Conservation (phyloP, 1,140 invertebrate species). For the Sesamia nonagrioides region DNA sequence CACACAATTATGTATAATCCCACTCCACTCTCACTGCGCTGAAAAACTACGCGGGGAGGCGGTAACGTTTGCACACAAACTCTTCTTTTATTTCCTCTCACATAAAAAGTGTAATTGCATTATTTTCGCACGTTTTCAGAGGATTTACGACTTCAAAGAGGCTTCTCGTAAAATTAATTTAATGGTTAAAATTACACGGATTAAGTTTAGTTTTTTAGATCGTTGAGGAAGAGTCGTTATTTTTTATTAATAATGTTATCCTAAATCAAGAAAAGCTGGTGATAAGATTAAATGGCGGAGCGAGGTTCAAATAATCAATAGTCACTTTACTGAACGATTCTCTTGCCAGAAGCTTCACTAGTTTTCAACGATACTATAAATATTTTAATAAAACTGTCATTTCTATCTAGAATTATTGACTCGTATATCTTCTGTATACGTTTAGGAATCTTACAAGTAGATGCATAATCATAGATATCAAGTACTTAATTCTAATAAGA, state of each 20-base stretch:
- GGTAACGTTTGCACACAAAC: constrained; percentile 42
- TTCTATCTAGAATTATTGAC: not conserved
- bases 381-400: not conserved
- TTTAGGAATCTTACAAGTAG: not conserved
- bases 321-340: not conserved
- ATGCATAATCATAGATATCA: not conserved
- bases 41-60: constrained; percentile 51
- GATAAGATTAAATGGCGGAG: not conserved
- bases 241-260: not conserved
- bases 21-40: constrained; percentile 54
- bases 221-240: not conserved
- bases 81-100: constrained; percentile 13
- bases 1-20: constrained; percentile 62
- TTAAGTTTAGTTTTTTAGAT: not conserved
- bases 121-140: constrained; percentile 26
- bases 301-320: not conserved
- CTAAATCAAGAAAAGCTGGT: not conserved
- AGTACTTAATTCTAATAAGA: too few species aligned
- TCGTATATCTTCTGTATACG: not conserved
- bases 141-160: constrained; percentile 1
- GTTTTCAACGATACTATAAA: not conserved
- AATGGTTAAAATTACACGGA: not conserved
- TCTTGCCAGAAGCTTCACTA: not conserved
- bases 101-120: constrained; percentile 26
- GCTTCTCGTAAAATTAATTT: constrained; percentile 20